Evolutionary conservation across 1,140 invertebrate genomes (phyloP), one percentile per base, ranked within the genome.

Genomic region (Helicoverpa armigera): DNA sequence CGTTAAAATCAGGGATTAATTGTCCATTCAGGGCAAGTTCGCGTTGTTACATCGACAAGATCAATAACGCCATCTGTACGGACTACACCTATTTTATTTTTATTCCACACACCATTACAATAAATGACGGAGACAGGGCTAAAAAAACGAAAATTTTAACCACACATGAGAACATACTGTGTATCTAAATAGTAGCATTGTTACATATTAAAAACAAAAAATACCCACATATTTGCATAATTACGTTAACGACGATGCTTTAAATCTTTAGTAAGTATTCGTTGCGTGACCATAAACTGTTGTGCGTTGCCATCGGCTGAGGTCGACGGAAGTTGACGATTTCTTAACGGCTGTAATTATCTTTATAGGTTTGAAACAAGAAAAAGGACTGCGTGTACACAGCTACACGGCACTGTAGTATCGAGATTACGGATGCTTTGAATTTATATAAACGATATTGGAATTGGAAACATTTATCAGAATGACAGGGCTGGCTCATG

Each of bases 1-100:
- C 88, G 91, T 91, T 91, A 90, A 86, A 89, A 90, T 90, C 87
- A 83, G 82, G 82, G 72, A 86, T 89, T 91, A 90, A 90, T 91
- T 90, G 84, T 87, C 85, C 82, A 88, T 90, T 88, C 83, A 84
- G 53, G 77, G 65, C 67, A 79, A 79, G 76, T 69, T 51, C 76
- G 31, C 65, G 76, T 58, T 70, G 76, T 69, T 53, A 73, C 53
- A 72, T 80, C 54, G 31, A 70, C 50, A 23, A 31, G 65, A 79
- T 79, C 76, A 70, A 79, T 79, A 79, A 60, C 56, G 61, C 43
- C 79, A 63, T 77, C 43, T 79, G 53, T 50, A 70, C 48, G n/a
- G 18, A 76, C 50, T 51, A 51, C 51, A 35, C 43, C 13, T 53
- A 9, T 76, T 51, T 60, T 13, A 60, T 58, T 43, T 58, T 43